A percentile compares a stretch with the other conserved stretches of the same genome.
Conservation (phyloP, 2,888 invertebrate genomes). For the Caenorhabditis drosophilae region DNA sequence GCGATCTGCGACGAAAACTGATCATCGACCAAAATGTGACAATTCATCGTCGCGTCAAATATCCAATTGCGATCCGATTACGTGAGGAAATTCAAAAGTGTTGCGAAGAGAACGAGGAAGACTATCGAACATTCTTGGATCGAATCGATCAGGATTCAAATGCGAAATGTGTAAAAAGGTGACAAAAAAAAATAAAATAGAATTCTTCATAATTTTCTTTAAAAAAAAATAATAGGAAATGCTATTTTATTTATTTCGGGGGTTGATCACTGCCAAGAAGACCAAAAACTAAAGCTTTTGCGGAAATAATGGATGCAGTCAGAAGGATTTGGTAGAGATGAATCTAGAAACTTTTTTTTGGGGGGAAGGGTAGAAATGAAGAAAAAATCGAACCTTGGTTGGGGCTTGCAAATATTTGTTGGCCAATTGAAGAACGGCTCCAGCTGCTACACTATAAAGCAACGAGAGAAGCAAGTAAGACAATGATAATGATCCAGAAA, state of each 20-base stretch:
- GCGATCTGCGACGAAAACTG: constrained; percentile 31
- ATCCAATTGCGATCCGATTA: constrained; percentile 27
- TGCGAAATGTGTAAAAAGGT: constrained; percentile 5
- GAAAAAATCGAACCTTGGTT: constrained; percentile 19
- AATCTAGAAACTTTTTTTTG: constrained; percentile 10
- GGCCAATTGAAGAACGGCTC: constrained; percentile 45
- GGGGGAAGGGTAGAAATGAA: background rate
- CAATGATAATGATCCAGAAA: constrained; percentile 42
- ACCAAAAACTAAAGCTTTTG: constrained; percentile 36
- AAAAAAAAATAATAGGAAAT: background rate
- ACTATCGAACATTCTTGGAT: constrained; percentile 8
- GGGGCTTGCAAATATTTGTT: constrained; percentile 42
- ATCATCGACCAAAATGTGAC: constrained; percentile 17
- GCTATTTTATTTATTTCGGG: background rate
- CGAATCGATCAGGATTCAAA: background rate
- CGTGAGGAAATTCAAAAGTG: constrained; percentile 22
- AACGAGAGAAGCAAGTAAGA: constrained; percentile 48
- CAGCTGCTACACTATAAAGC: constrained; percentile 48
- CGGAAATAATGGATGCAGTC: constrained; percentile 34
- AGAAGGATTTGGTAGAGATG: constrained; percentile 40
- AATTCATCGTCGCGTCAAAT: constrained; percentile 6
- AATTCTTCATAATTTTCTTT: constrained; percentile 1
- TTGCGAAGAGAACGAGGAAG: constrained; percentile 2
- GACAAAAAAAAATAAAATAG: background rate
- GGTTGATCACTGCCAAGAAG: constrained; percentile 20